Evolutionary conservation across 2,888 invertebrate genomes (phyloP).

Genomic region (Nemotelus nigrinus): DNA sequence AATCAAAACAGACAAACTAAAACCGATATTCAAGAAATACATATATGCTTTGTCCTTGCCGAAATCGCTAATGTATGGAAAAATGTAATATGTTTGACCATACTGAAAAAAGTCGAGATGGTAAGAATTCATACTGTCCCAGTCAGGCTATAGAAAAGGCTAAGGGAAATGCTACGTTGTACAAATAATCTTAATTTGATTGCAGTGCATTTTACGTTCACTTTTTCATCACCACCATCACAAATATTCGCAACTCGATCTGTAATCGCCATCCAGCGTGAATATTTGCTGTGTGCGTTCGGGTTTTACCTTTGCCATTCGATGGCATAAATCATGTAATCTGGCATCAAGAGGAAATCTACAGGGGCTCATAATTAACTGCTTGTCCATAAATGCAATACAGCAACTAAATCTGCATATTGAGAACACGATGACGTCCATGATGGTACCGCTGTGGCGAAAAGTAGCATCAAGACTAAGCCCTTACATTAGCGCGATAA

Average conservation of each 20-base stretch:
- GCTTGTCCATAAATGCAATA: constrained; percentile 53
- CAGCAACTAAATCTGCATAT: constrained; percentile 42
- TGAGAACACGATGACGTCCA: constrained; percentile 16
- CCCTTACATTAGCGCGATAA: neutral
- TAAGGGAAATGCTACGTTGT: too few species aligned
- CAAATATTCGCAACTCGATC: neutral
- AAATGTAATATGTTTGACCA: too few species aligned
- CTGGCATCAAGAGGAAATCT: constrained; percentile 64
- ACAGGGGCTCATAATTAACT: constrained; percentile 66
- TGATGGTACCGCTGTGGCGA: constrained; percentile 28
- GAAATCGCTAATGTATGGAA: too few species aligned
- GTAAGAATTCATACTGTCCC: too few species aligned
- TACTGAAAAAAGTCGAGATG: too few species aligned
- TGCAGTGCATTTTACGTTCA: too few species aligned
- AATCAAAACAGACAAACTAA: too few species aligned
- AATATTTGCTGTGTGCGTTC: constrained; percentile 14
- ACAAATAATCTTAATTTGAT: too few species aligned
- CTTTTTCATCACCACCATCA: neutral
- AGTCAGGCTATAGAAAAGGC: too few species aligned
- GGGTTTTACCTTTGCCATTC: constrained; percentile 38
- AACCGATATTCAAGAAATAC: too few species aligned
- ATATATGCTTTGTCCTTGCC: too few species aligned
- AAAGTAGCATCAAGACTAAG: constrained; percentile 1
- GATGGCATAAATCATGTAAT: constrained; percentile 65
- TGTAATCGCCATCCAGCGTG: neutral